Base-by-base conservation (phyloP, 2,888 invertebrate species). In the Lepidocyrtoides sp. region DNA sequence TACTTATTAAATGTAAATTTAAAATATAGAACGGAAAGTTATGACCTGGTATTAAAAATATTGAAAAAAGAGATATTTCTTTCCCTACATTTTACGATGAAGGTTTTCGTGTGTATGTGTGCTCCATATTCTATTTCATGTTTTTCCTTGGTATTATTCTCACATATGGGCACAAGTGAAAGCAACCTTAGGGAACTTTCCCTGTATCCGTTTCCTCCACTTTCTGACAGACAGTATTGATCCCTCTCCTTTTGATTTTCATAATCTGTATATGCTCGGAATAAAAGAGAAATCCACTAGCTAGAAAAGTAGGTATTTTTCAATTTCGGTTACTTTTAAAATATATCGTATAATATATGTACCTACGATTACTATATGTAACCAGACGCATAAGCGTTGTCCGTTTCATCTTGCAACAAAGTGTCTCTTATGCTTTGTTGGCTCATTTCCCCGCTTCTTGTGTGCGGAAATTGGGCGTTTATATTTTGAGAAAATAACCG, bases 141-240 rank as follows among this genome's bases (percentile, higher is more conserved):
- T 63, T 63, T 14, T 20, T 36, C n/a, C 36, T 2, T 41, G 41
- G 69, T 63, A 29, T 14, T 63, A n/a, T 20, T 23, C 20, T 36
- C 36, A 57, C 57, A 20, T 7, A 20, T 57, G 57, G n/a, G 29
- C 60, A 17, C 8, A 69, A 69, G 69, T 41, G 69, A 69, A 69
- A 69, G 36, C 20, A 69, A 69, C 36, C 41, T 41, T 41, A 17
- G 41, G n/a, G 48, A 17, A 23, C 8, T 48, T 48, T 7, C n/a
- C 17, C 5, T n/a, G n/a, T n/a, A n/a, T 51, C 26, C 17, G 1
- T 77, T 32, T 23, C 14, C 2, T 23, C n/a, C 14, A 36, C 23
- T 57, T 7, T 48, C 51, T 48, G 48, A 48, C 77, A 32, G 17
- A 77, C 51, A 32, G 10, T 77, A 51, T 51, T 77, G 51, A 77